Conservation (phyloP, 1,140 invertebrate species). For the Antheraea mylitta region DNA sequence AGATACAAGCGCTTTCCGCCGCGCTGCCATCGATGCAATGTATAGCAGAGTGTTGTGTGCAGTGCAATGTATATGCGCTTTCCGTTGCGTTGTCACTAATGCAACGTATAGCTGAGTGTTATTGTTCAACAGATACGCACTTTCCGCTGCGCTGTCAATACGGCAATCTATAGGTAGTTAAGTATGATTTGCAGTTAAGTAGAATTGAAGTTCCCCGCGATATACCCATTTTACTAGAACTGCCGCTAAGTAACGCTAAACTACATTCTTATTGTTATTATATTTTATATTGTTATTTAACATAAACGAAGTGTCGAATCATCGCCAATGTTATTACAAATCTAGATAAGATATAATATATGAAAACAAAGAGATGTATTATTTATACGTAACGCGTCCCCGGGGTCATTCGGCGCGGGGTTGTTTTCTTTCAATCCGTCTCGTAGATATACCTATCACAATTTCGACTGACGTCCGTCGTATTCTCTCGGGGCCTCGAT, state of each 20-base stretch:
- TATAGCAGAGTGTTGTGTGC: not conserved
- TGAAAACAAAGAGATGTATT: conserved; percentile 9
- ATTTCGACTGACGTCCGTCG: conserved; percentile 15
- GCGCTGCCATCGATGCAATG: not conserved
- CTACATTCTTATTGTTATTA: too few species aligned
- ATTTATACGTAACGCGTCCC: conserved; percentile 5
- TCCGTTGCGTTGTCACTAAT: not conserved
- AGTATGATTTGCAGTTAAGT: too few species aligned
- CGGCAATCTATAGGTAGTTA: too few species aligned
- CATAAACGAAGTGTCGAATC: not conserved
- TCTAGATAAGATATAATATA: not conserved
- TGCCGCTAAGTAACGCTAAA: too few species aligned
- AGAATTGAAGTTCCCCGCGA: too few species aligned
- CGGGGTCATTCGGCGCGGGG: not conserved
- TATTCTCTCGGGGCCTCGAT: not conserved
- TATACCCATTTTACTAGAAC: too few species aligned
- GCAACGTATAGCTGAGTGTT: not conserved
- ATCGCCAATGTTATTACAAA: not conserved
- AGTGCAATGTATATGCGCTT: too few species aligned
- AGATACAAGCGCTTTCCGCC: not conserved
- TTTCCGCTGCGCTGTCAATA: not conserved
- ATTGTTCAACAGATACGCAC: not conserved
- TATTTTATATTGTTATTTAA: too few species aligned
- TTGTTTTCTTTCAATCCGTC: conserved; percentile 17
- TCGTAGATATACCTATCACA: conserved; percentile 13